Evolutionary conservation across 2,113 vertebrate species (phyloP).

Genomic region (Rhadina sibilatrix): DNA sequence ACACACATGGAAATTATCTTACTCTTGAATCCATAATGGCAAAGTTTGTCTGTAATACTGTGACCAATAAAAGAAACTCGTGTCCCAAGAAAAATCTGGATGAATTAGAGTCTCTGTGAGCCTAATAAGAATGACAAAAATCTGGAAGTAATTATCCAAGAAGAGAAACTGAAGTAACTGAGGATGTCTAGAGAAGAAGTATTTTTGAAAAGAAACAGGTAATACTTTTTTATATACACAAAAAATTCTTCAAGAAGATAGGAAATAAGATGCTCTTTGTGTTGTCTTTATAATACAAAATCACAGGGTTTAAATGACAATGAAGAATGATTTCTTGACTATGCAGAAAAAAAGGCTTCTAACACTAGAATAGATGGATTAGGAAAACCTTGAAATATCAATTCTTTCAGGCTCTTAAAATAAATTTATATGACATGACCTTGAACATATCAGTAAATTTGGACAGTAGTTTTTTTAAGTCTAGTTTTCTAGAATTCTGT

Average conservation of each 20-base stretch:
- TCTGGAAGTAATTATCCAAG: background rate
- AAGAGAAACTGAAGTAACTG: background rate
- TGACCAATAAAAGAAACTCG: background rate
- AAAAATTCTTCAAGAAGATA: background rate
- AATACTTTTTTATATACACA: background rate
- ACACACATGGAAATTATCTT: background rate
- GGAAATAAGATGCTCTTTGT: background rate
- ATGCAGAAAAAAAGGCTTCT: background rate
- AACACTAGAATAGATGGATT: background rate
- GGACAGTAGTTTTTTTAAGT: background rate
- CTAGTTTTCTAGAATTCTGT: background rate
- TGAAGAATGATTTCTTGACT: background rate
- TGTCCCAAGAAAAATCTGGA: background rate
- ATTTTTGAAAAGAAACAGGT: background rate
- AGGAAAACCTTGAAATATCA: background rate
- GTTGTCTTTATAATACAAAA: background rate
- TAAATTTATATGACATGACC: background rate
- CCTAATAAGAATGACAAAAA: background rate
- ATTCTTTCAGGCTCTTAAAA: background rate
- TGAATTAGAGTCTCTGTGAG: background rate
- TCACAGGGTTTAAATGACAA: background rate
- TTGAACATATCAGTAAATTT: background rate
- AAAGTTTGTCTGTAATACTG: background rate
- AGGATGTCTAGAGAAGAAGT: background rate
- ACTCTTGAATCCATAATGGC: background rate